Evolutionary conservation across 2,797 vertebrate species (phyloP), one percentile per base, ranked within the genome.

Genomic region (Rhyacichthys aspro): DNA sequence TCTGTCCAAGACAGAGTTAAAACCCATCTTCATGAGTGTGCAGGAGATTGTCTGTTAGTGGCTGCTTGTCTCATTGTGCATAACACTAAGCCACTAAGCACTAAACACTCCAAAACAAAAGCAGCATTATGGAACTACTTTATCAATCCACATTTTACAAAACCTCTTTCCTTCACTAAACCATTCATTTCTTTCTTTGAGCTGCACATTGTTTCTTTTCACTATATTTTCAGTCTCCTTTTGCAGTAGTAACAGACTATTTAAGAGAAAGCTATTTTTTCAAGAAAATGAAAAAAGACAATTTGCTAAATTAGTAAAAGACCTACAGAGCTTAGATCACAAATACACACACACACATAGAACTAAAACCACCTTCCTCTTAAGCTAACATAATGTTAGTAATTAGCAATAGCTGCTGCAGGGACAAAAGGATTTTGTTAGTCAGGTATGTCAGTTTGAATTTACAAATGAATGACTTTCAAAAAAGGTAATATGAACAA

Each of bases 391-490:
- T 62, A 41, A 60, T 77, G 81, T 86, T 88, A 89, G 79, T 86
- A 86, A 72, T 55, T 69, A 81, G 78, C 78, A 46, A 79, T 55
- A 68, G 61, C 19, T 45, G 53, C 34, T 72, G 72, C 49, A 47
- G 72, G 76, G 82, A 63, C 39, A 63, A 71, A 63, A 68, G 59
- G 75, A 63, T 61, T 23, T 61, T 59, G 67, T 86, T 83, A 82
- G 72, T 82, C 68, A 43, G 67, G 43, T 42, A 76, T 75, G 78
- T 76, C 55, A 54, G 67, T 79, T 83, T 86, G 53, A 74, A 84
- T 88, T 84, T 89, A 91, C 86, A 90, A 89, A 91, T 87, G 83
- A 70, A 65, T 68, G 81, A 79, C 52, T 76, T 72, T 83, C 66
- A 63, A 72, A 85, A 89, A 89, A 86, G 61, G 49, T 70, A 60